phyloP scores from a whole-genome alignment of 2,113 vertebrate genomes.

The Cyanoderma ruficeps region DNA sequence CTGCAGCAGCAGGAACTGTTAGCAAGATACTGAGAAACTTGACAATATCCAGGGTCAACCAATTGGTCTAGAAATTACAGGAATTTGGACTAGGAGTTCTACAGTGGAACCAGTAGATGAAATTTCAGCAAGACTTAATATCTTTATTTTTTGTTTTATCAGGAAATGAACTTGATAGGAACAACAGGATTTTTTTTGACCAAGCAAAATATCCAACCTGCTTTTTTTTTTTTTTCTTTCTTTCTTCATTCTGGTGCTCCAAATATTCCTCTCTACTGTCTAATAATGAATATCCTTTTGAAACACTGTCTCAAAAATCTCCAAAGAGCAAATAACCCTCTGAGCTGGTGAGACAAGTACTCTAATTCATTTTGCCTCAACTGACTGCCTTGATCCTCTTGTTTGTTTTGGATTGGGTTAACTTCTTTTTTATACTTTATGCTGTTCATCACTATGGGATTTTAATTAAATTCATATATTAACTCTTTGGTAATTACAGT shows the following conservation, averaged over 20 bases:
- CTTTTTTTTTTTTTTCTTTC: neutral
- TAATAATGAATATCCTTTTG: neutral
- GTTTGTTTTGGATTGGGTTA: slow-evolving; percentile 62
- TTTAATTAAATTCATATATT: slow-evolving; percentile 78
- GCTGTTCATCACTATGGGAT: slow-evolving; percentile 62
- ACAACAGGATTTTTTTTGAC: neutral
- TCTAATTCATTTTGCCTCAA: slow-evolving; percentile 51
- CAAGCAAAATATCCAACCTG: neutral
- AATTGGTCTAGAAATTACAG: neutral
- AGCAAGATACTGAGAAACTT: neutral
- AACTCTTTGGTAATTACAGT: slow-evolving; percentile 66
- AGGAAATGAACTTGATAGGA: neutral
- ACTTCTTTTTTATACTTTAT: slow-evolving; percentile 68
- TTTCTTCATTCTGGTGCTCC: neutral
- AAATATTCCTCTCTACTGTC: neutral
- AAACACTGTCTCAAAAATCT: slow-evolving; percentile 6
- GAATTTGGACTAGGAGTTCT: neutral
- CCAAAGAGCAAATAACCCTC: neutral
- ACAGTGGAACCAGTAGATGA: neutral
- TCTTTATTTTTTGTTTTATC: neutral
- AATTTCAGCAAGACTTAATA: neutral
- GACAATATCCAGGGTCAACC: neutral
- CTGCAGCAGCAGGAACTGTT: neutral
- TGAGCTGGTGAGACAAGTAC: slow-evolving; percentile 9
- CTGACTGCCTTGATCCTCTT: slow-evolving; percentile 52